phyloP scores from a whole-genome alignment of 1,140 invertebrate species.

The Listronotus oregonensis region DNA sequence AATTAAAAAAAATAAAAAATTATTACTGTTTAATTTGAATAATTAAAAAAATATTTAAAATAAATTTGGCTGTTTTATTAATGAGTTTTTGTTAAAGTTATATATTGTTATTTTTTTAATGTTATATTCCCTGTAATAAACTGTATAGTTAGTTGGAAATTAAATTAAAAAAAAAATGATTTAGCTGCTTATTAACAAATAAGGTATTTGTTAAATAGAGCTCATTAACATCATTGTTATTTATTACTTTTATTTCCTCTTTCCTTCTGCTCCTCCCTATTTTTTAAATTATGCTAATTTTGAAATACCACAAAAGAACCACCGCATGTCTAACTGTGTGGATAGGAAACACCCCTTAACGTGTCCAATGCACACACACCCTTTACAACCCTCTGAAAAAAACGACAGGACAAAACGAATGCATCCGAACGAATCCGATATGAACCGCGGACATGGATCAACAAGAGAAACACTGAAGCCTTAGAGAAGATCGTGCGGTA shows the following conservation, averaged over 20 bases:
- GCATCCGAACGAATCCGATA: slow-evolving; percentile 29
- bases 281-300: slow-evolving; percentile 33
- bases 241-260: background rate
- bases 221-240: too few species aligned
- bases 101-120: too few species aligned
- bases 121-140: too few species aligned
- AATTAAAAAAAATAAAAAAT: too few species aligned
- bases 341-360: slow-evolving; percentile 33
- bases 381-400: slow-evolving; percentile 40
- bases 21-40: too few species aligned
- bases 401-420: slow-evolving; percentile 12
- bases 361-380: slow-evolving; percentile 37
- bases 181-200: too few species aligned
- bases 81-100: too few species aligned
- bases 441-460: slow-evolving; percentile 27
- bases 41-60: too few species aligned
- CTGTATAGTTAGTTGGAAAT: too few species aligned
- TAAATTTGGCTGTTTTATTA: too few species aligned
- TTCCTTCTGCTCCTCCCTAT: slow-evolving; percentile 30
- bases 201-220: too few species aligned
- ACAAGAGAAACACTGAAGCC: slow-evolving; percentile 29
- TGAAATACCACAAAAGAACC: slow-evolving; percentile 33
- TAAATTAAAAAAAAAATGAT: too few species aligned
- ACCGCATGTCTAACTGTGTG: slow-evolving; percentile 17
- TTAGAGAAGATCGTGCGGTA: slow-evolving; percentile 6